phyloP scores from a whole-genome alignment of 1,140 invertebrate species.

The Drosophila melanogaster region Release_6_plus_ISO1_MT NT_033777.3:7781001-7781500 shows the following conservation, averaged over 20 bases:
- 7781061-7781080: constrained; percentile 78
- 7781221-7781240: too few relatives aligned
- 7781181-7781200: background rate
- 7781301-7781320: background rate
- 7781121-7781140: constrained; percentile 77
- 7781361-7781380: background rate
- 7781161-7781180: constrained; percentile 62
- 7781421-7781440: background rate
- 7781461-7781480: background rate
- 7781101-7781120: constrained; percentile 73
- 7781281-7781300: background rate
- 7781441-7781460: background rate
- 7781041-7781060: constrained; percentile 62
- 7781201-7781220: background rate
- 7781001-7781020: constrained; percentile 62
- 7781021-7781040: constrained; percentile 43
- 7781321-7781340: too few relatives aligned
- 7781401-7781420: too few relatives aligned
- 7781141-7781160: constrained; percentile 65
- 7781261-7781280: background rate
- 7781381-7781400: background rate
- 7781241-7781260: too few relatives aligned
- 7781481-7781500: constrained; percentile 20
- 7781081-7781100: constrained; percentile 73
- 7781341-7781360: too few relatives aligned